Evolutionary conservation across 1,140 invertebrate species (phyloP), one percentile per base, ranked within the genome.

Genomic region (Cyclina sinensis): DNA sequence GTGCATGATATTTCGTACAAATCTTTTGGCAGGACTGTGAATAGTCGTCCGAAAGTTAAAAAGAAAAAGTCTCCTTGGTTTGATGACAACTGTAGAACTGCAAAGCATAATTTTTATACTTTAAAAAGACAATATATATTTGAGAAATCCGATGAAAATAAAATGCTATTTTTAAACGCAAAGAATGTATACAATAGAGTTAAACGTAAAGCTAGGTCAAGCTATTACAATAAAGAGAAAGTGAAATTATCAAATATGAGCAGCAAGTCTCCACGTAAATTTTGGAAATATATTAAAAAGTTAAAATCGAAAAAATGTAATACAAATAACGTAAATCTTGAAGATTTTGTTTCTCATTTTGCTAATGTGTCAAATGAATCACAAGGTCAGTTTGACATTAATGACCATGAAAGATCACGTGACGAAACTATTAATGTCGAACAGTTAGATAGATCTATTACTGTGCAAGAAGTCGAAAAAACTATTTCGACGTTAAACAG

Each of bases 201-300:
- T 51, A 51, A 78, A 37, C 39, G 48, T 51, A 48, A 54, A 35
- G 21, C 46, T 18, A 78, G 54, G n/a, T 4, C n/a, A 4, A 27
- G 16, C 1, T 62, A 4, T 62, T 62, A 62, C n/a, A n/a, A 24
- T 27, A 62, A 27, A n/a, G 57, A 27, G 24, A 62, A 62, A 62
- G 7, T n/a, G 9, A 62, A 62, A n/a, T n/a, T 62, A 1, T 62
- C 57, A 27, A 3, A 62, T 27, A 62, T 62, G 57, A n/a, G 57
- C 27, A 62, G 27, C 24, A 62, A 4, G 21, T 62, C 57, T 62
- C 57, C 57, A 7, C 57, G 57, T 62, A 62, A 62, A 27, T 62
- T 62, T 27, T 62, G 57, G 57, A 62, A 62, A 27, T 62, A 62
- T 62, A 62, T 62, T 27, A 62, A 62, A 1, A 62, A 62, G 24